Evolutionary conservation across 2,888 invertebrate genomes (phyloP).

Genomic region (Orthonevra nobilis): DNA sequence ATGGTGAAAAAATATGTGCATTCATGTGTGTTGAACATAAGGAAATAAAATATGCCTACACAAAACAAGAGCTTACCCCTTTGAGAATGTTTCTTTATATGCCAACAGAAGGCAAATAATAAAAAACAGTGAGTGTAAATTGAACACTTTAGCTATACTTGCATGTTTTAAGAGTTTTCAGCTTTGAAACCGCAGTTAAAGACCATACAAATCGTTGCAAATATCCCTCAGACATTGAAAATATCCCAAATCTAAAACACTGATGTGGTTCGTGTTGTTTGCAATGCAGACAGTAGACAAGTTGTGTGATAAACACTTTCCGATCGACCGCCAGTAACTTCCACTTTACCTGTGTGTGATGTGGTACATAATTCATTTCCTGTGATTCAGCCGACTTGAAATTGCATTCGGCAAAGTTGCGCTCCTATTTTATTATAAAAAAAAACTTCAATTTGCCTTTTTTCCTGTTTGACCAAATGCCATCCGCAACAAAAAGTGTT

Average conservation of each 20-base stretch:
- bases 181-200: too few species aligned
- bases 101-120: too few species aligned
- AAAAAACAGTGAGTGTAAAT: too few species aligned
- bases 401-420: slow-evolving; percentile 38
- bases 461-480: slow-evolving; percentile 42
- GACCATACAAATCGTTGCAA: too few species aligned
- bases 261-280: slow-evolving; percentile 27
- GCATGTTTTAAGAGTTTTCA: too few species aligned
- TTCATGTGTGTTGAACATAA: too few species aligned
- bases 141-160: too few species aligned
- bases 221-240: neutral
- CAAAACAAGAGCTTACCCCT: too few species aligned
- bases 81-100: too few species aligned
- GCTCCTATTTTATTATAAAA: slow-evolving; percentile 21
- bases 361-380: slow-evolving; percentile 51
- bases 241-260: slow-evolving; percentile 19
- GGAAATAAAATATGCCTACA: too few species aligned
- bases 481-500: slow-evolving; percentile 36
- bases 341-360: slow-evolving; percentile 49
- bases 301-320: slow-evolving; percentile 56
- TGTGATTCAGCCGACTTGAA: slow-evolving; percentile 53
- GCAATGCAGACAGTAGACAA: slow-evolving; percentile 12
- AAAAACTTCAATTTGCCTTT: slow-evolving; percentile 27
- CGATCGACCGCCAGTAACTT: slow-evolving; percentile 60
- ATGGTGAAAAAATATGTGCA: too few species aligned